These are phyloP conservation scores for Zaprionus obscuricornis DNA, from an alignment of 2,888 invertebrate genomes.

Conservation along the genomic window DNA sequence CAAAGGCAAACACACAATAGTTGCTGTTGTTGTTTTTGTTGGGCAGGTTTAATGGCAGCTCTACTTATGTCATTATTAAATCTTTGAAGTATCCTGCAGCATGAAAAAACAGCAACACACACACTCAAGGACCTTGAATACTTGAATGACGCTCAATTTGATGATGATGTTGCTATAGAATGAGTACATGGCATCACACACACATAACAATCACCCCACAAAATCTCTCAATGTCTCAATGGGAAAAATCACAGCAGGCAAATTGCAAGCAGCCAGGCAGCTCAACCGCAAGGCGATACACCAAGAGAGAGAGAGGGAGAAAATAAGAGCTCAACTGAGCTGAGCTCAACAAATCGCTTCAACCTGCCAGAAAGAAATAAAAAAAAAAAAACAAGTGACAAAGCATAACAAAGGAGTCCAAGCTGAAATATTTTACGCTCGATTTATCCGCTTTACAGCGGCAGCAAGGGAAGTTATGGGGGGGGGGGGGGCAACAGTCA, in stretches of 20 bases:
- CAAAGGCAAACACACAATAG: conserved; percentile 54
- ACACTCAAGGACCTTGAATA: too few species aligned
- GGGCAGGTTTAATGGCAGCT: conserved; percentile 63
- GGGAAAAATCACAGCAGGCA: conserved; percentile 71
- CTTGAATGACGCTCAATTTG: conserved; percentile 77
- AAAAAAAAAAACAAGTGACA: conserved; percentile 60
- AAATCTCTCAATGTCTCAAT: too few species aligned
- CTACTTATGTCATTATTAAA: conserved; percentile 78
- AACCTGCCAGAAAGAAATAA: conserved; percentile 48
- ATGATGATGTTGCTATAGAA: too few species aligned
- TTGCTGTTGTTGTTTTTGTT: conserved; percentile 10
- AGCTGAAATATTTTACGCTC: conserved; percentile 82
- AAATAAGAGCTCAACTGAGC: conserved; percentile 40
- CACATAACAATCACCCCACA: conserved; percentile 53
- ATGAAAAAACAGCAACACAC: conserved; percentile 65
- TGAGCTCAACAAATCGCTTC: conserved; percentile 55
- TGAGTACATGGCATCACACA: conserved; percentile 29
- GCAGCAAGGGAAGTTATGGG: not conserved
- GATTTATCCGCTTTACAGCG: conserved; percentile 74
- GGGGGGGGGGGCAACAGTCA: conserved; percentile 7
- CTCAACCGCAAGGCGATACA: conserved; percentile 24
- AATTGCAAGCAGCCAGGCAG: conserved; percentile 36
- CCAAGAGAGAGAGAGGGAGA: too few species aligned
- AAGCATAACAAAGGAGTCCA: conserved; percentile 60
- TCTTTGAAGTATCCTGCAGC: conserved; percentile 70